Evolutionary conservation across 2,113 vertebrate species (phyloP), one percentile per base, ranked within the genome.

Genomic region (Tichodroma muraria): DNA sequence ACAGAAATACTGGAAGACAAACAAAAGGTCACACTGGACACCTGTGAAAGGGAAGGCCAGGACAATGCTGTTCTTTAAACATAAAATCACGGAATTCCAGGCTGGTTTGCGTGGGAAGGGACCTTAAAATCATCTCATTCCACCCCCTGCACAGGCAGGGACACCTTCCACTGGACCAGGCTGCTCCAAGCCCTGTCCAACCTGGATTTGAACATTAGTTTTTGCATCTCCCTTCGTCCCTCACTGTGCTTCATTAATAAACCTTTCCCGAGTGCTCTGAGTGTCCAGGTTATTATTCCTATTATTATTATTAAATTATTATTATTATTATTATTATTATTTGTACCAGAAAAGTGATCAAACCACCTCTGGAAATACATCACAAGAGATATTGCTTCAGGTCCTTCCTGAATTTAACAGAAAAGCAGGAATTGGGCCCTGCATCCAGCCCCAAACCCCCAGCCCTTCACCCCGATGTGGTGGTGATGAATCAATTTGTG

Each of bases 401-500:
- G 10, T 3, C 11, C 6, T 13, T 7, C 4, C 71, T 5, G 11
- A 3, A 35, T 23, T n/a, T 4, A n/a, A 50, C 4, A 18, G 83
- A 50, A 21, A 54, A 40, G 57, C 31, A 27, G 84, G 84, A 71
- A 30, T 0, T 2, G 27, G 37, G 49, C 21, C 6, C 49, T 25
- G 59, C 28, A 31, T 5, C 49, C 11, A 0, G 28, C 73, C 68
- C 12, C 1, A 31, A 15, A 27, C 3, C n/a, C 80, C 1, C 21
- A n/a, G 54, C 64, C 71, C 75, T 1, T 3, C 40, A 7, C 19
- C 49, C 89, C 0, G 4, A 9, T 4, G 3, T 2, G 18, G 6
- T 2, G 6, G 18, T 4, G 65, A 91, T 45, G 37, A 66, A 85
- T 80, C 80, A 35, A 44, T 28, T 60, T 38, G 37, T 79, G 86